Conservation (phyloP, 2,888 invertebrate genomes). For the Tholera decimalis region DNA sequence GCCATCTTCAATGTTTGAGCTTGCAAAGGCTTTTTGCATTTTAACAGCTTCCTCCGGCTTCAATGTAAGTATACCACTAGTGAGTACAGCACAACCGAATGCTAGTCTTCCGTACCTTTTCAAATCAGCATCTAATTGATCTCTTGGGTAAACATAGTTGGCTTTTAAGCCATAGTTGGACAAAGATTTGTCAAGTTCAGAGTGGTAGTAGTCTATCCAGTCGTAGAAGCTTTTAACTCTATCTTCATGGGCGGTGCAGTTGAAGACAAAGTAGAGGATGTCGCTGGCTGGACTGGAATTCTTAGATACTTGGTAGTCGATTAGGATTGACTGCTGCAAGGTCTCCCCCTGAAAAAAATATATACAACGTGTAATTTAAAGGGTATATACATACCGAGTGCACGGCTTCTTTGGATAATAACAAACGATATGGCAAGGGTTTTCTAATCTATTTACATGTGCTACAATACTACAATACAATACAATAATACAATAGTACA, state of each 20-base stretch:
- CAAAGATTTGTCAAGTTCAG: constrained; percentile 63
- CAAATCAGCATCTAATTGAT: constrained; percentile 68
- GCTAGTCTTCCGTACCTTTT: constrained; percentile 64
- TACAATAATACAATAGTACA: too few relatives aligned
- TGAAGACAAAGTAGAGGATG: constrained; percentile 72
- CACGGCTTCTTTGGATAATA: too few relatives aligned
- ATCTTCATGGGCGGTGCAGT: constrained; percentile 71
- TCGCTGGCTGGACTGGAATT: constrained; percentile 69
- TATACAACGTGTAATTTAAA: background rate
- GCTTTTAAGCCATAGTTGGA: constrained; percentile 63
- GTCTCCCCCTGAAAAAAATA: constrained; percentile 65
- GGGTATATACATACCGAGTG: background rate
- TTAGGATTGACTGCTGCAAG: constrained; percentile 66
- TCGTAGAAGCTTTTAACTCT: constrained; percentile 65
- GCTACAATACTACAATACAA: too few relatives aligned
- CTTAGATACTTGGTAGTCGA: constrained; percentile 74
- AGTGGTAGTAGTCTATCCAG: constrained; percentile 71
- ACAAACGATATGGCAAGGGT: background rate
- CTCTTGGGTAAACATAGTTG: constrained; percentile 63
- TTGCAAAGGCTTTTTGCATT: constrained; percentile 35
- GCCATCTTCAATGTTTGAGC: background rate
- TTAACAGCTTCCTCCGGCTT: constrained; percentile 64
- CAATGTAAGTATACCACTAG: constrained; percentile 49
- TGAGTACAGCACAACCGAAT: constrained; percentile 55
- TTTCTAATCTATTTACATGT: too few relatives aligned